Base-by-base conservation (phyloP, 2,113 vertebrate genomes). In the Corydoras sp. region DNA sequence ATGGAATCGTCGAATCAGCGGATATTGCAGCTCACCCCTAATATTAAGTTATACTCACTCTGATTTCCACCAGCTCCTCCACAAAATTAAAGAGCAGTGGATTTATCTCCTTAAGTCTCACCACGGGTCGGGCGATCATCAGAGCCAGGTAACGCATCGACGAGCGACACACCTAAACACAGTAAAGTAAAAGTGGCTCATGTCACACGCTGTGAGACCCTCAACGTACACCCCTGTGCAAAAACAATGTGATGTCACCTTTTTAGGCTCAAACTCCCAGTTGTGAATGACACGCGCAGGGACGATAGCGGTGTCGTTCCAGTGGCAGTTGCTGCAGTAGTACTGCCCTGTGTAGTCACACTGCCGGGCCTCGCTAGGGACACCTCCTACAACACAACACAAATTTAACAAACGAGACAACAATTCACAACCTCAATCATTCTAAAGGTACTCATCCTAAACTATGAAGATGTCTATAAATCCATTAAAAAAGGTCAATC, bases 331-430 rank as follows among this genome's bases (percentile, higher is more conserved):
- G 86, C 89, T 93, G 85, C 97, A 99, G 87, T 95, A 99, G 85
- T 99, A 99, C 79, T 94, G 95, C 35, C 97, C 97, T 0, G 94
- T 97, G 82, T 99, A 99, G 87, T 99, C 96, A 32, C 97, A 98
- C 85, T 96, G 95, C 55, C 97, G 87, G 14, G 95, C 97, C 84
- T 98, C 97, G 3, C 88, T 92, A 4, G 95, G 94, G 65, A 96
- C 89, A 0, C 94, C 94, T 8, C 96, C 96, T 96, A 72, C 0
- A 72, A 64, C 3, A 9, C 62, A 77, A 62, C 18, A 24, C 18
- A 24, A 24, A 24, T 24, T 24, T 24, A 24, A 24, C 18, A 24
- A 24, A 24, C 18, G 11, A 12, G 5, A 15, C 24, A 18, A n/a
- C 9, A 12, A 54, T 18, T 43, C 7, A 43, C 18, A 24, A 24